These are phyloP conservation scores for Eudasyphora cyanicolor DNA, from an alignment of 2,888 invertebrate genomes.

Conservation along the genomic window DNA sequence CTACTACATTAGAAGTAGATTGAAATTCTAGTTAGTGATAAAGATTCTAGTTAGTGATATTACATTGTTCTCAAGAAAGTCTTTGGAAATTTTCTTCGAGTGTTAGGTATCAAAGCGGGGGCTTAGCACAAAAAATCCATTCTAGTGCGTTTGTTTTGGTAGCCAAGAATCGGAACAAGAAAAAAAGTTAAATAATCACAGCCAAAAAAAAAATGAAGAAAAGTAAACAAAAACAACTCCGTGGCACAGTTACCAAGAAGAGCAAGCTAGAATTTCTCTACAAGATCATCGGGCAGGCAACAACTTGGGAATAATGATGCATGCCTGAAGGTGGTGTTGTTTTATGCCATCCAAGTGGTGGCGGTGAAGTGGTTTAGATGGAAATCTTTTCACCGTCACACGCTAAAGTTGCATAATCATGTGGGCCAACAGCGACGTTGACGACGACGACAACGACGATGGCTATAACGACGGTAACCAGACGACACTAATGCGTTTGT, in stretches of 20 bases:
- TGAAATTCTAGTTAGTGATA: too few species aligned
- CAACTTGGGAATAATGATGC: neutral
- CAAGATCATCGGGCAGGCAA: neutral
- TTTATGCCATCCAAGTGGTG: neutral
- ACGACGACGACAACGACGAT: too few species aligned
- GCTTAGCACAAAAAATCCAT: neutral
- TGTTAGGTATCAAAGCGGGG: neutral
- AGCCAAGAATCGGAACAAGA: neutral
- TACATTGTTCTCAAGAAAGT: too few species aligned
- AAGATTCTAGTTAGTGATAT: too few species aligned
- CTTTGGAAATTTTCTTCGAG: neutral
- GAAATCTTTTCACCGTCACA: constrained; percentile 22
- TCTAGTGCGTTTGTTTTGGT: neutral
- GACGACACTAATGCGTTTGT: constrained; percentile 6
- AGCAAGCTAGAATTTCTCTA: constrained; percentile 13
- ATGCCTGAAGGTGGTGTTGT: neutral
- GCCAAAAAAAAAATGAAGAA: neutral
- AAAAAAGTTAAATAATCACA: neutral
- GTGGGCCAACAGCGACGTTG: constrained; percentile 26
- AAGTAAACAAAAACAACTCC: constrained; percentile 40
- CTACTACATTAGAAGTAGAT: too few species aligned
- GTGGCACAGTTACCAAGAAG: constrained; percentile 50
- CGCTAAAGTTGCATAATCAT: constrained; percentile 57
- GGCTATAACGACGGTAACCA: too few species aligned
- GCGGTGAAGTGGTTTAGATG: neutral